Conservation (phyloP, 2,888 invertebrate species). For the Dendrolimus houi region DNA sequence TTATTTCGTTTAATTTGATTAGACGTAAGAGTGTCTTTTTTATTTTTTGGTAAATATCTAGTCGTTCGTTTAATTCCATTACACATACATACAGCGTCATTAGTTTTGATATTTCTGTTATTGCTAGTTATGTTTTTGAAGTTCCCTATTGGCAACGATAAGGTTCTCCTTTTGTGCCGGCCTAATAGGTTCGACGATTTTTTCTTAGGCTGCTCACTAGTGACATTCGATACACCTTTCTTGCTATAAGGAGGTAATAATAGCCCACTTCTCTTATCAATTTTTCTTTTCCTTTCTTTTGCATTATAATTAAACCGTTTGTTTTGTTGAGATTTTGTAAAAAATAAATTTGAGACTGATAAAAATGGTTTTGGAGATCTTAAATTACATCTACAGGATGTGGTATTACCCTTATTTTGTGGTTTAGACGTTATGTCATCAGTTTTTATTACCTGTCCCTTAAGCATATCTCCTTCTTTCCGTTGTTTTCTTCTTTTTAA, state of each 20-base stretch:
- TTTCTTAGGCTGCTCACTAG: neutral
- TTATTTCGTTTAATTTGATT: no score
- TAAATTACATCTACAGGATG: neutral
- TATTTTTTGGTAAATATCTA: no score
- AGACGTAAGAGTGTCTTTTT: no score
- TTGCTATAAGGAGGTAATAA: neutral
- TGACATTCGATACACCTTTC: neutral
- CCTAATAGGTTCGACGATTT: neutral
- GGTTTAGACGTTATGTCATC: neutral
- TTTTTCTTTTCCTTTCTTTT: neutral
- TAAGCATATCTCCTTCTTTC: neutral
- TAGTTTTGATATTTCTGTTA: neutral
- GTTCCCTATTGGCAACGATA: neutral
- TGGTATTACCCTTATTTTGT: neutral
- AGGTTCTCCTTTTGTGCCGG: neutral
- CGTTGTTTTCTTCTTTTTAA: neutral
- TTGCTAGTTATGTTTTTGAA: neutral
- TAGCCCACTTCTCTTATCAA: neutral
- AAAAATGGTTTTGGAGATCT: neutral
- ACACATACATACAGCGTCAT: constrained; percentile 5
- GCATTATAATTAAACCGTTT: neutral
- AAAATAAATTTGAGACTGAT: neutral
- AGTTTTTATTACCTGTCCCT: neutral
- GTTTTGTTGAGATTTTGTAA: neutral
- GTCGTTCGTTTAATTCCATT: neutral